Evolutionary conservation across 1,140 invertebrate genomes (phyloP), one percentile per base, ranked within the genome.

Genomic region (Macrotrachela quadricornifera): DNA sequence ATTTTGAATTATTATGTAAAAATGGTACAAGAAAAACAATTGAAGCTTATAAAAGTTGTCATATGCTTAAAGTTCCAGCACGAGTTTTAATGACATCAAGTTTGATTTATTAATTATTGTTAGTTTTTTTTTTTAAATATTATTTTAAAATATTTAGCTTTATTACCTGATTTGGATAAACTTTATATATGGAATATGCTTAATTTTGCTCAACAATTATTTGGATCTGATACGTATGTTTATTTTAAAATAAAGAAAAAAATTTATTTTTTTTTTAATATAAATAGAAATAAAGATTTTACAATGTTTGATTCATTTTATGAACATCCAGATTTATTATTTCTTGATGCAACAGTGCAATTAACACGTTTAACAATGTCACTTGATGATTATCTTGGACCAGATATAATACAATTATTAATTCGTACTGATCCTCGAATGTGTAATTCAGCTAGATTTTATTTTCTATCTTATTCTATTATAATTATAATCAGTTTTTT

Each of bases 1-100:
- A 95, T 64, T 88, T 87, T 66, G 83, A 96, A 65, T 70, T 96
- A 1, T 70, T 95, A 1, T 96, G 90, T 67, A 80, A 85, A 6
- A 86, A 92, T 71, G 88, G 87, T 1, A 75, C 72, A 1, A 76
- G 80, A 11, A 63, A 67, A 13, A 74, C 79, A 17, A 77, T 84
- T 21, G 74, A 77, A 40, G 78, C 85, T n/a, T 92, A 85, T 64
- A 67, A 73, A 46, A 69, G 74, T 16, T 96, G 90, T 64, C 88
- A 92, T 69, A 67, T 96, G 18, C 88, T 87, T 14, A 80, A 80
- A 64, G 83, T 92, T 0, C 82, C 86, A 41, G 79, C 85, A 0
- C 88, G 91, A 61, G 87, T 88, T 0, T 74, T 95, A 17, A 84
- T 95, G 14, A 83, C 86, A 0, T 74, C 84, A 52, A 78, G 83